Conservation (phyloP, 2,888 invertebrate species). For the Lithophane leautieri region DNA sequence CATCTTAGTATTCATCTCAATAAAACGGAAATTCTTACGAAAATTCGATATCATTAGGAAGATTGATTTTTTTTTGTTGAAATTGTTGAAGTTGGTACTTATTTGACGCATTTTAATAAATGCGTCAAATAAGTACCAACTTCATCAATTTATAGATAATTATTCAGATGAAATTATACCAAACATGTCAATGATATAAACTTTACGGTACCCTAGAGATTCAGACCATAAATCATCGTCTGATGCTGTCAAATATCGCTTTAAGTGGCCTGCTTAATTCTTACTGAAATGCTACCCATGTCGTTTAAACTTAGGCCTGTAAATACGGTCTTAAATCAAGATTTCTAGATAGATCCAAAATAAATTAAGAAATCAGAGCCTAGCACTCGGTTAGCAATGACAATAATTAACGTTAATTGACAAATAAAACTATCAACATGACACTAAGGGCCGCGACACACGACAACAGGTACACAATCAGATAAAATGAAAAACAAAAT, state of each 20-base stretch:
- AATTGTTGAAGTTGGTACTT: too few species aligned
- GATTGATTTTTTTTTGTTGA: too few species aligned
- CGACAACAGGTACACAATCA: conserved; percentile 31
- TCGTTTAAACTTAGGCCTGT: not conserved
- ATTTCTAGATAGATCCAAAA: not conserved
- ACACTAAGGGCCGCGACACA: conserved; percentile 20
- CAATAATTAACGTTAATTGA: conserved; percentile 36
- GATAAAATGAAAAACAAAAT: conserved; percentile 32
- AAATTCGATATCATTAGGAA: too few species aligned
- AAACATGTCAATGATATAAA: conserved; percentile 8
- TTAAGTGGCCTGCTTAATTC: not conserved
- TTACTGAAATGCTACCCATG: not conserved
- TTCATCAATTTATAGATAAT: not conserved
- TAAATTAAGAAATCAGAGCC: not conserved
- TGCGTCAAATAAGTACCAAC: too few species aligned
- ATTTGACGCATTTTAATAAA: too few species aligned
- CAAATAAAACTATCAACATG: conserved; percentile 39
- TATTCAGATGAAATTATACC: conserved; percentile 17
- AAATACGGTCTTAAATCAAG: not conserved
- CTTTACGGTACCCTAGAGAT: conserved; percentile 10
- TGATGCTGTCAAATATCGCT: conserved; percentile 3
- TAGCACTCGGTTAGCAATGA: conserved; percentile 1
- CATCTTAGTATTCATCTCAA: too few species aligned
- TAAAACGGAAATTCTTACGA: too few species aligned
- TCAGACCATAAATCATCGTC: conserved; percentile 4